Conservation (phyloP, 1,140 invertebrate species). For the Drosophila ercepeae region DNA sequence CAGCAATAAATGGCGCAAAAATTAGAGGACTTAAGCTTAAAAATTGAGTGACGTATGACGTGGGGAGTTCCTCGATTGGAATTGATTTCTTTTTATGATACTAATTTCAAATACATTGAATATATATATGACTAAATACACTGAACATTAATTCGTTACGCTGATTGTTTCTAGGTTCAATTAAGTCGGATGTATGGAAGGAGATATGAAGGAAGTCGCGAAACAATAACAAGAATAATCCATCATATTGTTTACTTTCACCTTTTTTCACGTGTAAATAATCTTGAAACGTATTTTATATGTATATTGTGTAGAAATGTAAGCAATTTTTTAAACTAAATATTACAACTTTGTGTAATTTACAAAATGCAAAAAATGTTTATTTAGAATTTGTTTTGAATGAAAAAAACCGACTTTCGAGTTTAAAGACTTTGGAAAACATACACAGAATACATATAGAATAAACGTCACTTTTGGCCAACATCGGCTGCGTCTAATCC, state of each 20-base stretch:
- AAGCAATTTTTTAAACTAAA: slow-evolving; percentile 22
- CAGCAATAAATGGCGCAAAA: slow-evolving; percentile 70
- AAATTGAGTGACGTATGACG: slow-evolving; percentile 16
- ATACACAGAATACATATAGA: slow-evolving; percentile 54
- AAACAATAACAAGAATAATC: slow-evolving; percentile 77
- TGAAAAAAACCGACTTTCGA: background rate
- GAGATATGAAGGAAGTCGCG: slow-evolving; percentile 20
- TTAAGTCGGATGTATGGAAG: slow-evolving; percentile 3
- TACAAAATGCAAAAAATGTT: no score
- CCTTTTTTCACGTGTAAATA: slow-evolving; percentile 69
- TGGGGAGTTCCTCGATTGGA: slow-evolving; percentile 15
- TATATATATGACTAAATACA: slow-evolving; percentile 34
- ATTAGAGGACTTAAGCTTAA: slow-evolving; percentile 37
- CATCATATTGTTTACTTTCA: slow-evolving; percentile 82
- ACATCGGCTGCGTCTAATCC: slow-evolving; percentile 73
- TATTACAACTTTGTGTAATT: background rate
- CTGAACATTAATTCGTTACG: slow-evolving; percentile 36
- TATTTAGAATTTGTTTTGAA: no score
- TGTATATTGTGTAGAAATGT: slow-evolving; percentile 39
- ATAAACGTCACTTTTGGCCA: slow-evolving; percentile 37
- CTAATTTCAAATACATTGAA: slow-evolving; percentile 33
- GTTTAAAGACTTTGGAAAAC: background rate
- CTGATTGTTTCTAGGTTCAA: slow-evolving; percentile 43
- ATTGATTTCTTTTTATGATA: slow-evolving; percentile 21
- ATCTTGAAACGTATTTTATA: slow-evolving; percentile 47